Evolutionary conservation across 2,113 vertebrate species (phyloP).

Genomic region (Caranx melampygus): DNA sequence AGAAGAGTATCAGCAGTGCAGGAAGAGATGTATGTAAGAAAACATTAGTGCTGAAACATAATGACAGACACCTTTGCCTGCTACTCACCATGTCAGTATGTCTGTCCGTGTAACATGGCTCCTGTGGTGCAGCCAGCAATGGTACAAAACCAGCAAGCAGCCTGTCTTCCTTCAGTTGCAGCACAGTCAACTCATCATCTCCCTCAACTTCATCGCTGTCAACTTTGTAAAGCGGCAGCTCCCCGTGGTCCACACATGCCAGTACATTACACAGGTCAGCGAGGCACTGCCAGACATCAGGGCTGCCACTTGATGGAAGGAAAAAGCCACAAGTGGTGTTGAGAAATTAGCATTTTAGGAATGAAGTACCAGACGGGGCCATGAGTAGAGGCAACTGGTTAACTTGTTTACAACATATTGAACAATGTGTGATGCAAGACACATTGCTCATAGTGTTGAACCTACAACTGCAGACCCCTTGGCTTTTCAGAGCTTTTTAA

Average conservation of each 20-base stretch:
- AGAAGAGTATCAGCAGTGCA: no score
- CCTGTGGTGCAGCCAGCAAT: constrained; percentile 95
- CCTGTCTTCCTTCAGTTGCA: constrained; percentile 95
- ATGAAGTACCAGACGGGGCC: constrained; percentile 9
- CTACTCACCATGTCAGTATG: constrained; percentile 84
- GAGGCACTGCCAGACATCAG: constrained; percentile 94
- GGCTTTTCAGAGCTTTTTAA: not conserved
- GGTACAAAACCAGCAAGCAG: constrained; percentile 97
- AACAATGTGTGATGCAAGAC: not conserved
- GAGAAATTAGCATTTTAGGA: not conserved
- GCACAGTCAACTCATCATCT: constrained; percentile 93
- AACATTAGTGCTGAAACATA: not conserved
- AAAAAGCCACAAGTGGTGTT: not conserved
- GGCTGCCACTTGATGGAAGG: constrained; percentile 65
- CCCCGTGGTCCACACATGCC: constrained; percentile 93
- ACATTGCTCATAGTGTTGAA: not conserved
- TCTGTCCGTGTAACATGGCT: constrained; percentile 96
- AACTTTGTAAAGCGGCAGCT: constrained; percentile 93
- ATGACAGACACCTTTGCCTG: not conserved
- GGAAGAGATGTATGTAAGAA: not conserved
- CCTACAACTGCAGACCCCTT: not conserved
- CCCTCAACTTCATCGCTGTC: constrained; percentile 85
- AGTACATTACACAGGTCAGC: constrained; percentile 96
- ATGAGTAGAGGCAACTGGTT: not conserved
- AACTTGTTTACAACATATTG: no score